Base-by-base conservation (phyloP, 2,113 vertebrate species). In the Neotoma lepida region DNA sequence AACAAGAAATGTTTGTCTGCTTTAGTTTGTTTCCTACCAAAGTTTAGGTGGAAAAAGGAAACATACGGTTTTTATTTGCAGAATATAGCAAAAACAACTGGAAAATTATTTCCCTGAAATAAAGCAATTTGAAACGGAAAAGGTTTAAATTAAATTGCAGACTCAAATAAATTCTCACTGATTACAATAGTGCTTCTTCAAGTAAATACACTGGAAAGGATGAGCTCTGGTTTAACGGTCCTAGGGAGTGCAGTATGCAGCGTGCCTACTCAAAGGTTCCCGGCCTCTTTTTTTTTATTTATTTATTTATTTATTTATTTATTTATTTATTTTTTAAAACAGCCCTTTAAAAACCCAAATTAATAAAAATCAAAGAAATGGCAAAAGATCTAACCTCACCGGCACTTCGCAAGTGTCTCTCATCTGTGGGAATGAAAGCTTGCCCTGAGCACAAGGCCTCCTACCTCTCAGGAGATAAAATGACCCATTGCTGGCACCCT, bases 41-140 rank as follows among this genome's bases (percentile, higher is more conserved):
- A 97, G 97, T 97, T 97, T 97, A 96, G 96, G 89, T 94, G 95
- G 98, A 98, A 98, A 91, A 96, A 97, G 98, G 98, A 98, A 98
- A 98, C 98, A 51, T 95, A 97, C 73, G 49, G 89, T 97, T 97
- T 98, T 98, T 98, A 94, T 97, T 98, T 74, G 93, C 97, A 82
- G 71, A 98, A 95, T 98, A 98, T 97, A 98, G 98, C 98, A 97
- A 98, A 98, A 98, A 97, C 87, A 33, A 98, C 95, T 98, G 98
- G 81, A 98, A 98, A 98, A 98, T 98, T 97, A 98, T 98, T 98
- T 98, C 98, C 98, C 98, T 98, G 98, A 98, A 98, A 98, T 96
- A 98, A 98, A 98, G 96, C 95, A 97, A 98, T 98, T 97, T 93
- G 95, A 97, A 98, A 97, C 64, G 1, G 93, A 98, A 98, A 88